Evolutionary conservation across 2,797 vertebrate species (phyloP).

Genomic region (Taenioides sp.): DNA sequence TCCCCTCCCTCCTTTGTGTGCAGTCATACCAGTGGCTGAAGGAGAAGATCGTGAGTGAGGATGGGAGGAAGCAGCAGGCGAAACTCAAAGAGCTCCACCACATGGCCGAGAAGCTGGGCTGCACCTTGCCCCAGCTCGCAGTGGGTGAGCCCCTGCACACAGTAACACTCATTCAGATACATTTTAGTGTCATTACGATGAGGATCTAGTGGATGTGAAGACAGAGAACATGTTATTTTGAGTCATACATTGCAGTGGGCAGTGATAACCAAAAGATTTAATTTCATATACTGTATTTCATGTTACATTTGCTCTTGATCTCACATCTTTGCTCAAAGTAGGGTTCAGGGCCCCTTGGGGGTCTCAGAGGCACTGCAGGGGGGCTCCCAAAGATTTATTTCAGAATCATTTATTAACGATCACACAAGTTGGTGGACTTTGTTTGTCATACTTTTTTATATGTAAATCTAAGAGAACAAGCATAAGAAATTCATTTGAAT

Average conservation of each 20-base stretch:
- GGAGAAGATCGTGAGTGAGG: constrained; percentile 95
- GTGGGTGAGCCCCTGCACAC: constrained; percentile 81
- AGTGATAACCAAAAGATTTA: too few species aligned
- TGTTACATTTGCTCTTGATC: background rate
- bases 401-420: too few species aligned
- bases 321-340: too few species aligned
- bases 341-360: too few species aligned
- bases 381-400: background rate
- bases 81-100: constrained; percentile 94
- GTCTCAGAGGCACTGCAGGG: background rate
- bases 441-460: too few species aligned
- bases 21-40: constrained; percentile 99
- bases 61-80: constrained; percentile 92
- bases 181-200: too few species aligned
- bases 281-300: background rate
- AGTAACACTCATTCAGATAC: too few species aligned
- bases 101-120: constrained; percentile 92
- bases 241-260: background rate
- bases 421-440: too few species aligned
- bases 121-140: constrained; percentile 94
- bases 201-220: too few species aligned
- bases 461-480: too few species aligned
- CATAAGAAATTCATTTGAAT: too few species aligned
- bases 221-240: too few species aligned
- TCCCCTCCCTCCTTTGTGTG: background rate